These are phyloP conservation scores for Macrophya alboannulata DNA, from an alignment of 2,888 invertebrate species.

Conservation along the genomic window DNA sequence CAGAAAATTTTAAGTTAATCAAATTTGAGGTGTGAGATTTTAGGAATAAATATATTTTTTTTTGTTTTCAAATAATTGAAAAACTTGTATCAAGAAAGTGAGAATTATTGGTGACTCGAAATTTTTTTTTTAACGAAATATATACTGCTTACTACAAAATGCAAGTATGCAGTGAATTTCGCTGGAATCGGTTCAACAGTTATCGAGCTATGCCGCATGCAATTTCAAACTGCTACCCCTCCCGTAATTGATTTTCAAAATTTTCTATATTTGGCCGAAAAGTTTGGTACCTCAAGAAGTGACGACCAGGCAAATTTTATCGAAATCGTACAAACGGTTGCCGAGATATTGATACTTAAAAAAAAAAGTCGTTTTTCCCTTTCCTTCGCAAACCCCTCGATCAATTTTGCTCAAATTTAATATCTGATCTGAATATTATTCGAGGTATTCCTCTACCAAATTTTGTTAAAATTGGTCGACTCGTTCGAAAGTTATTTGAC, in stretches of 20 bases:
- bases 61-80: neutral
- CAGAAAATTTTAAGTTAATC: neutral
- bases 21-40: too few species aligned
- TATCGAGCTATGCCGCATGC: neutral
- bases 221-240: neutral
- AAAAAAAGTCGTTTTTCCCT: neutral
- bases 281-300: neutral
- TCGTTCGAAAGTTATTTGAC: neutral
- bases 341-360: neutral
- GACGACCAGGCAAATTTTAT: neutral
- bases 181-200: neutral
- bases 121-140: too few species aligned
- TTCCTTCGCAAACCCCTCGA: neutral
- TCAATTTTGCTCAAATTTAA: neutral
- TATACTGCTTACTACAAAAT: too few species aligned
- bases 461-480: neutral
- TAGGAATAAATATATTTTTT: too few species aligned
- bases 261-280: neutral
- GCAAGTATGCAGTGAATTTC: too few species aligned
- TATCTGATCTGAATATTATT: neutral
- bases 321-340: neutral
- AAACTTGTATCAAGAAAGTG: too few species aligned
- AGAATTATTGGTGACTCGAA: too few species aligned
- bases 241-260: neutral
- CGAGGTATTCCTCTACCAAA: neutral